These are phyloP conservation scores for Accipiter virgatus DNA, from an alignment of 2,113 vertebrate genomes.

Conservation along the genomic window DNA sequence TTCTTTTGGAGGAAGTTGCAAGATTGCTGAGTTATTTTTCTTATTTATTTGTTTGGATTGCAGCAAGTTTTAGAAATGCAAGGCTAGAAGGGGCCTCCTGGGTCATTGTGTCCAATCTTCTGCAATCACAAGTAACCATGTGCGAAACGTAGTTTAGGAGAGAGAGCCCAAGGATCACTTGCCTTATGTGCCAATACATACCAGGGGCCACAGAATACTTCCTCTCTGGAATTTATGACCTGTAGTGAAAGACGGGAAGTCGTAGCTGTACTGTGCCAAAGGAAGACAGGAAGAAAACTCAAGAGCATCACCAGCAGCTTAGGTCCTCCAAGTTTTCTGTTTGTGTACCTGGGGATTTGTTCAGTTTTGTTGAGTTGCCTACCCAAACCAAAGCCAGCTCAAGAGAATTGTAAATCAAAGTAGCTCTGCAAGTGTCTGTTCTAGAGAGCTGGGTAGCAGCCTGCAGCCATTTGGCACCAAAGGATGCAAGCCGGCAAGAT, in stretches of 20 bases:
- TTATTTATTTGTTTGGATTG: not conserved
- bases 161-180: not conserved
- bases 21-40: not conserved
- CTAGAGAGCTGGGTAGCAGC: not conserved
- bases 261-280: not conserved
- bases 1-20: not conserved
- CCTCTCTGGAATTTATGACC: not conserved
- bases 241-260: not conserved
- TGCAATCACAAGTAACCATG: not conserved
- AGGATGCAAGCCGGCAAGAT: not conserved
- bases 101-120: not conserved
- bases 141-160: fast-evolving
- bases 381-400: not conserved
- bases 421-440: not conserved
- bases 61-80: not conserved
- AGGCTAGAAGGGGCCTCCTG: not conserved
- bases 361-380: not conserved
- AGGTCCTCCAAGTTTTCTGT: not conserved
- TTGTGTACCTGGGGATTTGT: not conserved
- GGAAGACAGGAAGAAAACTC: not conserved
- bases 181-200: not conserved
- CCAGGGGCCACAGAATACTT: not conserved
- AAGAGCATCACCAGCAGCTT: not conserved
- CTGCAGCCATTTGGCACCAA: not conserved
- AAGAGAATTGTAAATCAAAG: not conserved